Conservation (phyloP, 2,113 vertebrate genomes). For the Barbus barbus region DNA sequence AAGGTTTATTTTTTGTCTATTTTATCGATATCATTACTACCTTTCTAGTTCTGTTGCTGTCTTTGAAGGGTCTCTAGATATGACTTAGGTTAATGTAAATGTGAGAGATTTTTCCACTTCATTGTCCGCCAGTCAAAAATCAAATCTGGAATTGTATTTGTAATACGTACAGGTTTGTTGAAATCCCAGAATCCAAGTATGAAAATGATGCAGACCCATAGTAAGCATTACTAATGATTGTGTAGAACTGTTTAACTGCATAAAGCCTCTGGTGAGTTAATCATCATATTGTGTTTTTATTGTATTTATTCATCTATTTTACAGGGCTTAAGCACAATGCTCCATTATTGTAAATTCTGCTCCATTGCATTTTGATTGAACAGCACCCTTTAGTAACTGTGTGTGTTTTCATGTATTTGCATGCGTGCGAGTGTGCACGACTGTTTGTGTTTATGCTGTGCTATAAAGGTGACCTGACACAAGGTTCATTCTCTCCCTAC, state of each 20-base stretch:
- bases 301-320: conserved; percentile 23
- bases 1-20: too few relatives aligned
- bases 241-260: neutral
- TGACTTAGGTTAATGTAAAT: too few relatives aligned
- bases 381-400: conserved; percentile 12
- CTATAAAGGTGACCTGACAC: conserved; percentile 26
- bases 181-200: neutral
- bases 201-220: neutral
- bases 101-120: neutral
- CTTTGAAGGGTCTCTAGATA: too few relatives aligned
- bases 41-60: too few relatives aligned
- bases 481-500: neutral
- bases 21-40: too few relatives aligned
- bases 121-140: neutral
- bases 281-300: neutral
- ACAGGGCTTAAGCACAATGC: neutral
- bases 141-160: neutral
- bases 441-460: neutral
- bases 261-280: neutral
- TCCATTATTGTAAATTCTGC: conserved; percentile 34
- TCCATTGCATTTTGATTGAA: conserved; percentile 4
- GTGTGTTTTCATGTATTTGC: conserved; percentile 22
- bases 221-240: neutral
- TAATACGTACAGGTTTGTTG: neutral
- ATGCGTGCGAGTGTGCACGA: neutral